Conservation (phyloP, 2,888 invertebrate genomes). For the Elegia similella region DNA sequence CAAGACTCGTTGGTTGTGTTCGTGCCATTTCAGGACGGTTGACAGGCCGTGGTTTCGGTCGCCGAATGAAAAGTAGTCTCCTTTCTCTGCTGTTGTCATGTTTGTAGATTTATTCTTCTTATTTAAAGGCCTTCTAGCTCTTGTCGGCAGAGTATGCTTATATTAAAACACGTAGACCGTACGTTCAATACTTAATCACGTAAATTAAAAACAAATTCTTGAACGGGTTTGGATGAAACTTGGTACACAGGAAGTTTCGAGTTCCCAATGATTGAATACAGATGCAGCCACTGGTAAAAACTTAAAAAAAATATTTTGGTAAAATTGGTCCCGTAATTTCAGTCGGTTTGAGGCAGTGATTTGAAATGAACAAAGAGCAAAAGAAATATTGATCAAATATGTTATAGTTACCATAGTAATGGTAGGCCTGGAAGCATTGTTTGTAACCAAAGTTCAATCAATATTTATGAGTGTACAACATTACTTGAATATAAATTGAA, state of each 20-base stretch:
- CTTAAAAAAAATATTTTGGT: neutral
- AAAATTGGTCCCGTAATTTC: neutral
- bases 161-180: too few relatives aligned
- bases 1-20: constrained; percentile 58
- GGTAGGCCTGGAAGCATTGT: neutral
- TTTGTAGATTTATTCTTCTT: too few relatives aligned
- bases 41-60: constrained; percentile 55
- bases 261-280: too few relatives aligned
- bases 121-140: too few relatives aligned
- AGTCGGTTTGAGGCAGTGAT: neutral
- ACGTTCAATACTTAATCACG: too few relatives aligned
- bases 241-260: too few relatives aligned
- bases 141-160: too few relatives aligned
- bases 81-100: constrained; percentile 56
- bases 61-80: constrained; percentile 62
- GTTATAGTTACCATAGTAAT: neutral
- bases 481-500: neutral
- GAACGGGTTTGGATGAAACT: too few relatives aligned
- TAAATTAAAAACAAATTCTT: too few relatives aligned
- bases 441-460: neutral
- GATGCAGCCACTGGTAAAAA: neutral
- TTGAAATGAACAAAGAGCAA: too few relatives aligned
- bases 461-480: neutral
- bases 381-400: constrained; percentile 6
- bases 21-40: constrained; percentile 61